Base-by-base conservation (phyloP, 2,113 vertebrate genomes). In the Donacobius atricapilla region DNA sequence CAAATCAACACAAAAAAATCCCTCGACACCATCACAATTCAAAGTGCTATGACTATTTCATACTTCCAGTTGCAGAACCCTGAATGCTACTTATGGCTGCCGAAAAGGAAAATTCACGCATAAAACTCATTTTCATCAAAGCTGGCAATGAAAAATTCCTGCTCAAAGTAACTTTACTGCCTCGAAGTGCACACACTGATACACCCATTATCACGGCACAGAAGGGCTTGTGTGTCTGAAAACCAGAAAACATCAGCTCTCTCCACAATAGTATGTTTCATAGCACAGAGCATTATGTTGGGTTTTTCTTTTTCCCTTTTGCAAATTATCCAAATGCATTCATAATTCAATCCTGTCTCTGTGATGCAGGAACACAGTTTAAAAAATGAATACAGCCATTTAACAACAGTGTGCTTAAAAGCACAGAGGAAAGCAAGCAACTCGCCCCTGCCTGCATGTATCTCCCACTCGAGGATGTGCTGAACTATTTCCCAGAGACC, bases 71-170 rank as follows among this genome's bases (percentile, higher is more conserved):
- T 45, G 86, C 87, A 96, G 83, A 97, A 92, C 77, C 22, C 65
- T 72, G 91, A 97, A 94, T 15, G 93, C 79, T 93, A 76, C 91
- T 69, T 47, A 72, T 8, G 94, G 86, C 94, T 94, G 83, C 83
- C 27, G 44, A 83, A 77, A 93, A 92, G 85, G 84, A 69, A 96
- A 86, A 94, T 90, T 84, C 39, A 47, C 73, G 56, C 78, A 68
- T 70, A 44, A 73, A 95, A 77, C 88, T 91, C 44, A 30, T 86
- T 94, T 87, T 91, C 96, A 54, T n/a, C 56, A 68, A 75, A 66
- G 82, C 85, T 71, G 76, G 45, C 70, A 57, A 71, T 25, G 54
- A 87, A 84, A 76, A 94, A 69, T 66, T 80, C 72, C 37, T 3
- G 44, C 77, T 89, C 54, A 33, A 75, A 95, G 90, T 81, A 90